Percentiles rank a stretch among this genome's conserved stretches.
Conservation (phyloP, 2,797 vertebrate species). For the Yasuhikotakia modesta region DNA sequence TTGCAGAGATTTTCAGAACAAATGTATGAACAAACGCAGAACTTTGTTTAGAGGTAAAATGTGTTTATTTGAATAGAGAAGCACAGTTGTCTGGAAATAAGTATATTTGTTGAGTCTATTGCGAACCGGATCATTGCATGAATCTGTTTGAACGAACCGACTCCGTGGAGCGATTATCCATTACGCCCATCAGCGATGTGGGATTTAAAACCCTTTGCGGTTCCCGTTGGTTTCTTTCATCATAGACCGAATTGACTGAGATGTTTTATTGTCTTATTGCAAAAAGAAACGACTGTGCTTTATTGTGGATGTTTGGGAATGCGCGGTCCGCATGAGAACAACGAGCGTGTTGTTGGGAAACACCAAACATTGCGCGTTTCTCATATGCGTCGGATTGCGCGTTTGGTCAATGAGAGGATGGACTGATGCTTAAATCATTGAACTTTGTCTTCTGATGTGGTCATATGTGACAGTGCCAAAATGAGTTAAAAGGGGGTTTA, state of each 20-base stretch:
- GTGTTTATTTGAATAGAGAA: neutral
- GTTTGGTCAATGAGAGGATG: neutral
- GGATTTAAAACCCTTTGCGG: constrained; percentile 28
- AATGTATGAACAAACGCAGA: neutral
- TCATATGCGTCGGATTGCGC: constrained; percentile 13
- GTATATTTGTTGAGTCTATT: neutral
- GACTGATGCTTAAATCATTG: neutral
- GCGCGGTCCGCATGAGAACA: constrained; percentile 10
- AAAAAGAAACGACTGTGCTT: neutral
- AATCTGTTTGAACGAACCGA: constrained; percentile 12
- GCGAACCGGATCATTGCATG: neutral
- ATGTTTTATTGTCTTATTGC: neutral
- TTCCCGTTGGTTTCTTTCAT: neutral
- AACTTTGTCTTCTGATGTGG: neutral
- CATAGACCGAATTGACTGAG: neutral
- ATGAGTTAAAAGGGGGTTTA: neutral
- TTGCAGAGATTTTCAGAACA: neutral
- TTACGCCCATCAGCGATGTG: constrained; percentile 25
- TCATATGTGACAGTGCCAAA: neutral
- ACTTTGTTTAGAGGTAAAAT: neutral
- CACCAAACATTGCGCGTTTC: neutral
- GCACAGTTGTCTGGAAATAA: neutral
- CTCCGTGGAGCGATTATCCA: constrained; percentile 15
- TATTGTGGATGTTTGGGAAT: too few species aligned
- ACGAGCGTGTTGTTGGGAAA: constrained; percentile 4